These are phyloP conservation scores for Plutomurus gul DNA, from an alignment of 1,140 invertebrate species.

Conservation along the genomic window DNA sequence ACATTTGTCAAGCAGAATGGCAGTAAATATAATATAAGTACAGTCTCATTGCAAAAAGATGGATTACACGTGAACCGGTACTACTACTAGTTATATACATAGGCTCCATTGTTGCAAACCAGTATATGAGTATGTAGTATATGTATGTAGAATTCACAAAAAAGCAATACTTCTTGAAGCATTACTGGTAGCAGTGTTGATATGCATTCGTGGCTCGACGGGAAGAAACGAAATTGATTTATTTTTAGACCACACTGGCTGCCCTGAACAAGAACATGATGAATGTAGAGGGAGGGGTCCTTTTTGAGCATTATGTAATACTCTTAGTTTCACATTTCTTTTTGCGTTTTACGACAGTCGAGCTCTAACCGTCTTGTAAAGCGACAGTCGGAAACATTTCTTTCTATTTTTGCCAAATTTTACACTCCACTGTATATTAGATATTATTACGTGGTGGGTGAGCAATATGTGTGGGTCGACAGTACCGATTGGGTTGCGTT, in stretches of 20 bases:
- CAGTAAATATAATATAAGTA: not conserved
- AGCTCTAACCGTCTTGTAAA: not conserved
- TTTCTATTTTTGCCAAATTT: not conserved
- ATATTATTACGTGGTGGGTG: not conserved
- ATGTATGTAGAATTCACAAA: not conserved
- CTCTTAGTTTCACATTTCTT: not conserved
- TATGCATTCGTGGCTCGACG: too few species aligned
- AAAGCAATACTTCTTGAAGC: too few species aligned
- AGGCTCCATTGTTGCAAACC: too few species aligned
- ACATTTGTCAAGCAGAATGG: not conserved
- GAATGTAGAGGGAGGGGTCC: not conserved
- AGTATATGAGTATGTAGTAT: too few species aligned
- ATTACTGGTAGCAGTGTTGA: too few species aligned
- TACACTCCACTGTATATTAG: not conserved
- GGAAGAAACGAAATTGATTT: slow-evolving; percentile 20
- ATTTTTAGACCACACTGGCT: too few species aligned
- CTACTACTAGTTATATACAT: not conserved
- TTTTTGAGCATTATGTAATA: not conserved
- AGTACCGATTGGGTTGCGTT: too few species aligned
- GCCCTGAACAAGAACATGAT: not conserved
- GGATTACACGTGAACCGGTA: not conserved
- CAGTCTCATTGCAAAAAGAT: too few species aligned
- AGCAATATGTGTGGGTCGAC: too few species aligned
- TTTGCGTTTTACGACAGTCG: not conserved
- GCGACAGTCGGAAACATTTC: not conserved